These are phyloP conservation scores for Gnathonemus longibarbis DNA, from an alignment of 2,113 vertebrate genomes.

Conservation along the genomic window DNA sequence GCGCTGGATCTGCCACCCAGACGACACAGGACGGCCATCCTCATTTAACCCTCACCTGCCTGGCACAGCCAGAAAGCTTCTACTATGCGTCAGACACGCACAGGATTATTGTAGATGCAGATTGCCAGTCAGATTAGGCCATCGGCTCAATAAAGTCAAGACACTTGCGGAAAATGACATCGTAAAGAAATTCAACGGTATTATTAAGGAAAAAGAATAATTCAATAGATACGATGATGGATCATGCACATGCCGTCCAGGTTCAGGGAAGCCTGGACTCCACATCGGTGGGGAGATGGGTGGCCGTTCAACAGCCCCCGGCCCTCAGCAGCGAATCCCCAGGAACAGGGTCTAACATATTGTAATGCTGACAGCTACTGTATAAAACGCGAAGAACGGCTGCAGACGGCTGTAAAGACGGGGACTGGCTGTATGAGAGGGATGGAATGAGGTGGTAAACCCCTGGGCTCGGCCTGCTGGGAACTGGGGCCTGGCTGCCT, in stretches of 20 bases:
- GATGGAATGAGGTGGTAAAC: constrained; percentile 46
- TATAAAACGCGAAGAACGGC: constrained; percentile 39
- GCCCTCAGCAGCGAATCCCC: not conserved
- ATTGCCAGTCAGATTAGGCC: not conserved
- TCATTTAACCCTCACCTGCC: not conserved
- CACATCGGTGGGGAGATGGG: not conserved
- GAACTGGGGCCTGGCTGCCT: constrained; percentile 26
- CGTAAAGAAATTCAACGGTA: not conserved
- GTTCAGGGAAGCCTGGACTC: not conserved
- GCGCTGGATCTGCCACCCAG: not conserved
- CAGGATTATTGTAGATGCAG: not conserved
- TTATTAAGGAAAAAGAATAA: not conserved
- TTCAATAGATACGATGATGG: not conserved
- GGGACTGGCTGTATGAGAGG: constrained; percentile 26
- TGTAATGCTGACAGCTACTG: constrained; percentile 34
- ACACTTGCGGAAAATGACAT: not conserved
- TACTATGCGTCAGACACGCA: not conserved
- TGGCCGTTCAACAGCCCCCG: not conserved
- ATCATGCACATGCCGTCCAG: not conserved
- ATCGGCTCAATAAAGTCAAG: not conserved
- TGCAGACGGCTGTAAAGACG: constrained; percentile 27
- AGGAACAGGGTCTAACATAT: constrained; percentile 33
- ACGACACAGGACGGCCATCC: not conserved
- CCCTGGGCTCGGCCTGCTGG: constrained; percentile 26
- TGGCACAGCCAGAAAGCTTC: not conserved